phyloP scores from a whole-genome alignment of 2,113 vertebrate species.

The Pomatorhinus ruficollis region DNA sequence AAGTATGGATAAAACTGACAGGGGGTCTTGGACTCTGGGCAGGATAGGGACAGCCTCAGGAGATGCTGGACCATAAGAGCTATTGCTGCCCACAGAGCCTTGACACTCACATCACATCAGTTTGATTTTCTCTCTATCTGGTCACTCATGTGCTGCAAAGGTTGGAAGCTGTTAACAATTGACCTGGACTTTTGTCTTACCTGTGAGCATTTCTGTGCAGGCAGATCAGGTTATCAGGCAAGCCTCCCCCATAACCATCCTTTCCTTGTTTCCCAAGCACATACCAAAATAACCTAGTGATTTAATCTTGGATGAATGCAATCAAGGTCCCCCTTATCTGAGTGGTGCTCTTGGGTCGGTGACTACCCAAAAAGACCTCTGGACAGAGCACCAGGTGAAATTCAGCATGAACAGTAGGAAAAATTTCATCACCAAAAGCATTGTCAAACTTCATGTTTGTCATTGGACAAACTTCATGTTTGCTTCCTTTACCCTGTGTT shows the following conservation, averaged over 20 bases:
- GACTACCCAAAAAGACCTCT: background rate
- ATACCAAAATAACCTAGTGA: background rate
- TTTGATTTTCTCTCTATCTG: background rate
- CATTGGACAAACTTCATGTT: background rate
- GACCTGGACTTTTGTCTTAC: background rate
- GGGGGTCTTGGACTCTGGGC: background rate
- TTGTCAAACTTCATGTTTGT: background rate
- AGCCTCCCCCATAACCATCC: background rate
- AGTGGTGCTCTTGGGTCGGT: background rate
- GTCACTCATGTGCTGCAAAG: background rate
- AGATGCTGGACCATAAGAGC: background rate
- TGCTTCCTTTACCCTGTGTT: background rate
- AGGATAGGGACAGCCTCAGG: background rate
- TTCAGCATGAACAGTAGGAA: background rate
- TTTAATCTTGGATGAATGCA: background rate
- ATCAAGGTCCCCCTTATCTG: background rate
- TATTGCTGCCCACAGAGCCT: background rate
- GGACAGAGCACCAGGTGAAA: background rate
- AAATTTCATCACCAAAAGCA: accelerated
- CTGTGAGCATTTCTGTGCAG: background rate
- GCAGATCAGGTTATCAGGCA: background rate
- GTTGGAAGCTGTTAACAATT: background rate
- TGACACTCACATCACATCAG: no score
- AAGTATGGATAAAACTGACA: background rate
- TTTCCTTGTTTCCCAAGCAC: background rate